These are phyloP conservation scores for Hemiprocne comata DNA, from an alignment of 2,113 vertebrate genomes.

Conservation along the genomic window DNA sequence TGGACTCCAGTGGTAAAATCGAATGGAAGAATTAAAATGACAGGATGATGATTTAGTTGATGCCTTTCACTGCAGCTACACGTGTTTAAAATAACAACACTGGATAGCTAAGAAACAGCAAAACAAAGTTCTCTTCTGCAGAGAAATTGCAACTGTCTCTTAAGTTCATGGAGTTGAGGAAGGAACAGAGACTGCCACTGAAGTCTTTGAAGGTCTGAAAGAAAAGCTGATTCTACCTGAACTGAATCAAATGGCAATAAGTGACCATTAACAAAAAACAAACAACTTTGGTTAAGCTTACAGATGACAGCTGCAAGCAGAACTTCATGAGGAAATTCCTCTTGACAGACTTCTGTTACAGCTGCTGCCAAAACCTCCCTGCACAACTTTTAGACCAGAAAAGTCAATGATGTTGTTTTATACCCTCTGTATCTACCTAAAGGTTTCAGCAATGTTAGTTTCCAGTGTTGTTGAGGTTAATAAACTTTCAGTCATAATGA, in stretches of 20 bases:
- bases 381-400: not conserved
- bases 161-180: not conserved
- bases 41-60: not conserved
- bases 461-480: not conserved
- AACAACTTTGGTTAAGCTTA: not conserved
- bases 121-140: not conserved
- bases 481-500: not conserved
- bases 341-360: not conserved
- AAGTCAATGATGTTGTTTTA: not conserved
- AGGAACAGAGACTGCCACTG: not conserved
- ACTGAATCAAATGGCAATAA: not conserved
- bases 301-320: not conserved
- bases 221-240: not conserved
- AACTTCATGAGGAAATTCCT: not conserved
- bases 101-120: not conserved
- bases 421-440: not conserved
- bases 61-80: not conserved
- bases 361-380: not conserved
- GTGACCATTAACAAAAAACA: not conserved
- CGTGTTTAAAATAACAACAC: not conserved
- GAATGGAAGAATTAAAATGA: not conserved
- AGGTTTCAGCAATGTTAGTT: not conserved
- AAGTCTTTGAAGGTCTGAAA: not conserved
- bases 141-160: not conserved
- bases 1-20: not conserved